phyloP scores from a whole-genome alignment of 2,888 invertebrate genomes.

The Uloborus plumipes region DNA sequence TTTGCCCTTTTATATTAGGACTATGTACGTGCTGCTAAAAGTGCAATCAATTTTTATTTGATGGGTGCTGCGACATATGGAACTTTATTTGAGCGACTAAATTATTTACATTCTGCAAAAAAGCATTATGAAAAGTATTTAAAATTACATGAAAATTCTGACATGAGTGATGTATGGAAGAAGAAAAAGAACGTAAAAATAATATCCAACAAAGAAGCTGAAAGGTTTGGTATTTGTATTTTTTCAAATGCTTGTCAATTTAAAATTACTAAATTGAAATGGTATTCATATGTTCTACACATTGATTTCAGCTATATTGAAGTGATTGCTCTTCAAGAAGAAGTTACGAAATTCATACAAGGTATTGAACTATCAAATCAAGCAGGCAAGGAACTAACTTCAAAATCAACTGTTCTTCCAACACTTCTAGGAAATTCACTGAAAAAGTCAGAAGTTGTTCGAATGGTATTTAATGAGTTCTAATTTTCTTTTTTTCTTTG shows the following conservation, averaged over 20 bases:
- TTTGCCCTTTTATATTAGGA: conserved; percentile 68
- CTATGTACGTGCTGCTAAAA: conserved; percentile 72
- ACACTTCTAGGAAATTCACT: conserved; percentile 58
- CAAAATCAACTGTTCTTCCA: conserved; percentile 19
- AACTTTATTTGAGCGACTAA: conserved; percentile 68
- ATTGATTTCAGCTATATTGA: conserved; percentile 76
- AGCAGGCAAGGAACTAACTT: conserved; percentile 61
- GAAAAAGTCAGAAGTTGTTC: conserved; percentile 38
- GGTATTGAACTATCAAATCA: conserved; percentile 53
- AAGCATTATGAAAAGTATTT: conserved; percentile 49
- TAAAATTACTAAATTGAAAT: no score
- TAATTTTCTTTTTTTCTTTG: no score
- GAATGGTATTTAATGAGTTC: conserved; percentile 32
- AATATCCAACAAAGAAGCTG: conserved; percentile 28
- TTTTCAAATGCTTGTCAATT: no score
- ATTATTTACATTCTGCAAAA: conserved; percentile 44
- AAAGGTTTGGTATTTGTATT: conserved; percentile 22
- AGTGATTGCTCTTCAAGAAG: conserved; percentile 84
- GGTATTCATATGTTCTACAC: background rate
- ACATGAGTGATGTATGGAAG: conserved; percentile 1
- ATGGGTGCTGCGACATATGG: conserved; percentile 70
- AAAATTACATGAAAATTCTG: conserved; percentile 6
- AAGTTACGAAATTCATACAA: conserved; percentile 77
- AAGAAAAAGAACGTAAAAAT: conserved; percentile 36
- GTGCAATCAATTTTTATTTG: conserved; percentile 72